phyloP scores from a whole-genome alignment of 30 jellyfish, hydroid and myxozoan species.

The Morbakka virulenta region DNA sequence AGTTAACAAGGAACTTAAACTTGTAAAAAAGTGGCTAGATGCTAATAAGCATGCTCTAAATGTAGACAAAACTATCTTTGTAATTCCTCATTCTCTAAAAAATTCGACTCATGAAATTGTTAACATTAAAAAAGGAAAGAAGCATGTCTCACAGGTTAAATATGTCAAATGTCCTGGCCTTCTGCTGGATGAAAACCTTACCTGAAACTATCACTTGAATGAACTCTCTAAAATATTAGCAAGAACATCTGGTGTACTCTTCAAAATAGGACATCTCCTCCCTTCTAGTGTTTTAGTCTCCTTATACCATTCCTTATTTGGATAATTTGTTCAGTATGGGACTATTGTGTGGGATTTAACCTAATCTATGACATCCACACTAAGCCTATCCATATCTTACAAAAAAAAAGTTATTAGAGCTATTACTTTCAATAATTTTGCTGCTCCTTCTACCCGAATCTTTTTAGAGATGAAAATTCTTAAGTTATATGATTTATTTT shows the following conservation, averaged over 20 bases:
- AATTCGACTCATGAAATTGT: conserved; percentile 11
- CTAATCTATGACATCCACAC: conserved; percentile 6
- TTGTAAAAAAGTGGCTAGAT: conserved; percentile 51
- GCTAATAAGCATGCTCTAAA: conserved; percentile 57
- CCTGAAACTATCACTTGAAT: conserved; percentile 21
- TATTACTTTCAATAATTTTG: conserved; percentile 11
- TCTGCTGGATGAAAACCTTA: conserved; percentile 10
- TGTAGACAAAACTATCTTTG: conserved; percentile 32
- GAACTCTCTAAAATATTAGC: conserved; percentile 14
- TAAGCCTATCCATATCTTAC: conserved; percentile 23
- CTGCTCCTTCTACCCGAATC: conserved; percentile 23
- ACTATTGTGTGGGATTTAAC: not conserved
- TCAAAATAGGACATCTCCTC: conserved; percentile 19
- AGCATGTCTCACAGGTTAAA: conserved; percentile 12
- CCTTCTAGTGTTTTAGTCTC: conserved; percentile 9
- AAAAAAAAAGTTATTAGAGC: conserved; percentile 41
- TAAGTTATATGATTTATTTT: conserved; percentile 33
- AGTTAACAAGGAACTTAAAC: conserved; percentile 53
- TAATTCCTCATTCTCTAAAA: conserved; percentile 29
- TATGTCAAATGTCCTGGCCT: conserved; percentile 43
- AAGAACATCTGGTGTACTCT: conserved; percentile 13
- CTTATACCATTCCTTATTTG: not conserved
- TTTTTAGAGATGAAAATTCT: conserved; percentile 2
- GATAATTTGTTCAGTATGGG: conserved; percentile 6
- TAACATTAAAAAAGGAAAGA: conserved; percentile 23